Conservation (phyloP, 1,140 invertebrate species). For the Brachionus rubens region DNA sequence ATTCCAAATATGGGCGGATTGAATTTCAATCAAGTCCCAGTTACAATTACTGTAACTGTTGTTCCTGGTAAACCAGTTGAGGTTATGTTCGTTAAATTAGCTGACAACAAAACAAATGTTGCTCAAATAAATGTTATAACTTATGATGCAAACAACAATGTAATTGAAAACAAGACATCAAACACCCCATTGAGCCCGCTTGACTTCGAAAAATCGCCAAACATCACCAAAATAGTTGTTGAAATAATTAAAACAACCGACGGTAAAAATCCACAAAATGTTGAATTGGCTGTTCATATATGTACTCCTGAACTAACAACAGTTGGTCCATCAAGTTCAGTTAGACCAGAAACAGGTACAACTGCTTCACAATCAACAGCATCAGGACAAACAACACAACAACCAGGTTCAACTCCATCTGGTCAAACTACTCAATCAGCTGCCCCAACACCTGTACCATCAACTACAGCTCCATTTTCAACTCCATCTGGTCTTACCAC, state of each 20-base stretch:
- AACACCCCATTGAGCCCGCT: background rate
- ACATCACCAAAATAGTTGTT: background rate
- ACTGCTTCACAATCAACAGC: background rate
- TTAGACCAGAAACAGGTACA: background rate
- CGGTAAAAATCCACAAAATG: background rate
- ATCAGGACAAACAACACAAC: background rate
- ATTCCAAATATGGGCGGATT: background rate
- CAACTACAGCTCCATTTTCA: background rate
- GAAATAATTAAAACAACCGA: slow-evolving; percentile 17
- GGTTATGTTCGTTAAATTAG: background rate
- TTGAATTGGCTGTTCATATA: background rate
- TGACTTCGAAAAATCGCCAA: background rate
- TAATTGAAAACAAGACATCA: background rate
- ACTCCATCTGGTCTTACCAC: no score
- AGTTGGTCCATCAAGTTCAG: background rate
- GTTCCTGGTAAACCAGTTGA: background rate
- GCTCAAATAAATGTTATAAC: background rate
- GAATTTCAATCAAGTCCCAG: background rate
- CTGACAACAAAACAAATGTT: background rate
- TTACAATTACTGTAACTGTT: background rate
- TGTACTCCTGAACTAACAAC: background rate
- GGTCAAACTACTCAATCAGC: background rate
- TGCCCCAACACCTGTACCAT: background rate
- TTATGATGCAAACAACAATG: background rate
- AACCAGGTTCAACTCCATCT: background rate